Percentiles rank a stretch among this genome's conserved stretches.
Conservation (phyloP, 2,888 invertebrate species). For the Brachylomia viminalis region DNA sequence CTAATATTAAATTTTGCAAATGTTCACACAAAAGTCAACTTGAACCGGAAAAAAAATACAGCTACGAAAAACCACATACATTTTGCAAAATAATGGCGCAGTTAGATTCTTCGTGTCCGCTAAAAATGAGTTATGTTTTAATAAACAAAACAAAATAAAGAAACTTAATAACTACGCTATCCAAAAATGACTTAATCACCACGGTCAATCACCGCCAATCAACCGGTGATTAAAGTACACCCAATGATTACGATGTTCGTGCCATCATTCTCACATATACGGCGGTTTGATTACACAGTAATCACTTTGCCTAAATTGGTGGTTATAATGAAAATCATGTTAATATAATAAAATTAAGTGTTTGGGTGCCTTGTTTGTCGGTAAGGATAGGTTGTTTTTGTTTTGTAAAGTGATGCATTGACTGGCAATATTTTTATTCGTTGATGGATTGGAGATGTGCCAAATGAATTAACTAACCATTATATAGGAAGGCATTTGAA, state of each 20-base stretch:
- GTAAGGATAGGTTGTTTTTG: neutral
- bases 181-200: constrained; percentile 55
- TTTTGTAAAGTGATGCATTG: neutral
- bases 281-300: constrained; percentile 65
- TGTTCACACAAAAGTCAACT: no score
- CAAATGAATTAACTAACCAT: neutral
- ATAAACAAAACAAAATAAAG: constrained; percentile 20
- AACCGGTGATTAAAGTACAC: constrained; percentile 38
- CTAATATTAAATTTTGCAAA: no score
- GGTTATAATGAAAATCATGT: constrained; percentile 62
- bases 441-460: neutral
- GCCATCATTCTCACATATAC: constrained; percentile 67
- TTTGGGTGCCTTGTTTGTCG: constrained; percentile 41
- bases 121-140: neutral
- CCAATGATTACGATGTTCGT: constrained; percentile 60
- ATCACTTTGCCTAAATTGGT: constrained; percentile 67
- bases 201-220: constrained; percentile 60
- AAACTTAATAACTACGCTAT: constrained; percentile 20
- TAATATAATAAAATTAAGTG: constrained; percentile 47
- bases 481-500: neutral
- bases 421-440: neutral
- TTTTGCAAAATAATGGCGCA: neutral
- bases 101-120: neutral
- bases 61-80: neutral
- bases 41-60: neutral